phyloP scores from a whole-genome alignment of 2,797 vertebrate genomes.

The Myoxocephalus aenaeus region DNA sequence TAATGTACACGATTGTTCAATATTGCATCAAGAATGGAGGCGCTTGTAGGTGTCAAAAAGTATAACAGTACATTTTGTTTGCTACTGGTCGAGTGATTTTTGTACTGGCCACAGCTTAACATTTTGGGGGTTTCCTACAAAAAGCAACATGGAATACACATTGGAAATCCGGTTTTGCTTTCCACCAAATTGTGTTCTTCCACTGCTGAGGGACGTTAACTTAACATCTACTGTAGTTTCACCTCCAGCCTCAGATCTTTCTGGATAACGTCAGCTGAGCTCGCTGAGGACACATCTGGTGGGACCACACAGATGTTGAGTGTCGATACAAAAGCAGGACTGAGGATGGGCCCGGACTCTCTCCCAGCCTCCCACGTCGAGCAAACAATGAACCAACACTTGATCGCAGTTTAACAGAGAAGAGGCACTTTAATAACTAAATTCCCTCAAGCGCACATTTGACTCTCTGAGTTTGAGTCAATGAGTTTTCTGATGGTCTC shows the following conservation, averaged over 20 bases:
- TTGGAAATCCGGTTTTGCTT: too few species aligned
- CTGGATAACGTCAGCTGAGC: not conserved
- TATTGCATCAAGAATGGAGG: not conserved
- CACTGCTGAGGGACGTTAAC: not conserved
- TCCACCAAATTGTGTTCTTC: not conserved
- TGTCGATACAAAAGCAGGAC: conserved; percentile 2
- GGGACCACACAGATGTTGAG: not conserved
- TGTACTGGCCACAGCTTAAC: too few species aligned
- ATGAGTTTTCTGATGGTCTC: conserved; percentile 46
- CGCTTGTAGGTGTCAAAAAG: not conserved
- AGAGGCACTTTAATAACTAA: conserved; percentile 26
- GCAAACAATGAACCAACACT: conserved; percentile 17
- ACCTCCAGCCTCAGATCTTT: conserved; percentile 11
- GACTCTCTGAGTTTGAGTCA: conserved; percentile 24
- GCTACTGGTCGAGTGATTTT: too few species aligned
- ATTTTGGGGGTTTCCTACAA: too few species aligned
- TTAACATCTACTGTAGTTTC: not conserved
- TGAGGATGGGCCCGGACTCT: conserved; percentile 17
- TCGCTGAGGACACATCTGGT: not conserved
- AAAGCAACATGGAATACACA: too few species aligned
- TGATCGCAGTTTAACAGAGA: conserved; percentile 22
- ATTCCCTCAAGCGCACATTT: conserved; percentile 17
- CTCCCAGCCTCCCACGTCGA: conserved; percentile 4
- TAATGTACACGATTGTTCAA: not conserved
- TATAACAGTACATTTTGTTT: not conserved